Conservation (phyloP, 2,113 vertebrate genomes). For the Prolemur simus region DNA sequence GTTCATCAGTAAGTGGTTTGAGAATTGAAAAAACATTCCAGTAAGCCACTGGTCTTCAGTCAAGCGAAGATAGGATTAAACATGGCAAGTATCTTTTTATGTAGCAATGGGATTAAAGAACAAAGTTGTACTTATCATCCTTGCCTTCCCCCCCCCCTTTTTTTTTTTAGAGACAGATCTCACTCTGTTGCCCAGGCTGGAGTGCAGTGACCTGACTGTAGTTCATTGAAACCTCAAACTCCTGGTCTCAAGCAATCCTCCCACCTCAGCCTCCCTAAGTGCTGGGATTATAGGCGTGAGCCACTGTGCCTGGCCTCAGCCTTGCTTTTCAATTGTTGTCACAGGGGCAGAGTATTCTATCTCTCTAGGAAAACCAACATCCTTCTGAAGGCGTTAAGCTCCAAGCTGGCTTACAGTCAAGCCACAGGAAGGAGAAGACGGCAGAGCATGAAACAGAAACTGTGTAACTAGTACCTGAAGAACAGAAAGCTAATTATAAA, state of each 20-base stretch:
- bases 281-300: no score
- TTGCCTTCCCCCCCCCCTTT: no score
- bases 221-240: no score
- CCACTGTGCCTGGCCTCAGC: neutral
- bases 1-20: neutral
- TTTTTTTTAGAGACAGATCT: no score
- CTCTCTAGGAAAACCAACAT: constrained; percentile 24
- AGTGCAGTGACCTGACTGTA: no score
- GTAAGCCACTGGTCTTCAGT: neutral
- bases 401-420: neutral
- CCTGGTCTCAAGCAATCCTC: no score
- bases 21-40: neutral
- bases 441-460: neutral
- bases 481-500: neutral
- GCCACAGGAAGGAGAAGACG: neutral
- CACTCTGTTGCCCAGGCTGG: no score
- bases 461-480: neutral
- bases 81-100: neutral
- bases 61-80: neutral
- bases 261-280: no score
- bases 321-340: neutral
- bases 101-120: neutral
- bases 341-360: neutral
- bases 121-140: neutral
- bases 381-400: neutral